These are phyloP conservation scores for Phaenicophaeus curvirostris DNA, from an alignment of 2,797 vertebrate species.

Conservation along the genomic window DNA sequence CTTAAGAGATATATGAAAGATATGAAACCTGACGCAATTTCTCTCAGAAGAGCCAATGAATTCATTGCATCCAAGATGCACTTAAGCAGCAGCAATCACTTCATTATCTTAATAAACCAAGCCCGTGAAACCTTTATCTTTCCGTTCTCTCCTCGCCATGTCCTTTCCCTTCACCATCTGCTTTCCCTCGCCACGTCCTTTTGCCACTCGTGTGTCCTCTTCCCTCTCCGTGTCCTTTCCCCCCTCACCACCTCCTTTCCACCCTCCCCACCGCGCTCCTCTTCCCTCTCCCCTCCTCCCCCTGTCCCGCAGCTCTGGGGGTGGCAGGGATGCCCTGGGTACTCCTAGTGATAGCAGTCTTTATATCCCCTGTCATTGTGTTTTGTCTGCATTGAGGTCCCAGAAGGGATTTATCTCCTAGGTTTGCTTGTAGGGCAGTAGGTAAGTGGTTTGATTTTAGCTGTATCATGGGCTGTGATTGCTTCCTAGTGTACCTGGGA, in stretches of 20 bases:
- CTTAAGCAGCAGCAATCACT: neutral
- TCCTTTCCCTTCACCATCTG: too few species aligned
- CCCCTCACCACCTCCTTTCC: too few species aligned
- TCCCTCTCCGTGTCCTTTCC: too few species aligned
- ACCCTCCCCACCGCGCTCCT: too few species aligned
- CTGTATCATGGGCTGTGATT: neutral
- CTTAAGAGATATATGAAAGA: too few species aligned
- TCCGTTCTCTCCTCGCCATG: too few species aligned
- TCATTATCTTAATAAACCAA: neutral
- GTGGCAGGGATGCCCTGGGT: accelerated
- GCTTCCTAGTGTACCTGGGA: neutral
- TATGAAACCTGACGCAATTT: neutral
- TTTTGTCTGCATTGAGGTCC: neutral
- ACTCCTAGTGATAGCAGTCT: neutral
- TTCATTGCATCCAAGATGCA: neutral
- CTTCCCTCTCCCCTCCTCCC: too few species aligned
- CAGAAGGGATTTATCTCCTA: neutral
- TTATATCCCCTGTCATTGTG: neutral
- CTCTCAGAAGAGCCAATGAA: neutral
- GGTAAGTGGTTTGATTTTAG: neutral
- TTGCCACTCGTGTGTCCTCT: too few species aligned
- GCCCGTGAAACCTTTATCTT: too few species aligned
- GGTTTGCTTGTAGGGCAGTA: neutral
- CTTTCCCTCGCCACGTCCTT: too few species aligned
- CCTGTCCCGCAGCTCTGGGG: too few species aligned